Percentiles rank a stretch among this genome's conserved stretches.
These are phyloP conservation scores for Decapterus maruadsi DNA, from an alignment of 2,797 vertebrate genomes.

Conservation along the genomic window DNA sequence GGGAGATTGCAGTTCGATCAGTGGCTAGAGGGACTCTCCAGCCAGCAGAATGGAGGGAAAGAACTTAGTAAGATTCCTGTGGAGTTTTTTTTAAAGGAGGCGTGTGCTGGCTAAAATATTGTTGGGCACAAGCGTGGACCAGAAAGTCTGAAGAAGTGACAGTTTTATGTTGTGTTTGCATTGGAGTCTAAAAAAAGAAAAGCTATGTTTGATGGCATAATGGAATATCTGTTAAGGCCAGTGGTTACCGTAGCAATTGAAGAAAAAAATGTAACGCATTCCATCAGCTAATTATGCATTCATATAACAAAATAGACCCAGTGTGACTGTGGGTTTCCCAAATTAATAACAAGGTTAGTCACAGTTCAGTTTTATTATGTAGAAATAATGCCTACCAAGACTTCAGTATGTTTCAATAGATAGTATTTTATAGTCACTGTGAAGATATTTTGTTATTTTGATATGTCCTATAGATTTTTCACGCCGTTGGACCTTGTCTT, in stretches of 20 bases:
- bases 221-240: slow-evolving; percentile 4
- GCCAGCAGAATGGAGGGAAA: slow-evolving; percentile 32
- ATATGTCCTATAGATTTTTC: too few species aligned
- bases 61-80: slow-evolving; percentile 42
- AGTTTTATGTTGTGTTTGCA: slow-evolving; percentile 32
- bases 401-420: background rate
- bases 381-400: background rate
- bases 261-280: background rate
- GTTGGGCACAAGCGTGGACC: background rate
- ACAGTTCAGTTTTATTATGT: background rate
- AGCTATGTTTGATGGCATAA: background rate
- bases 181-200: background rate
- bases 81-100: background rate
- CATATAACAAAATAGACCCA: background rate
- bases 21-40: slow-evolving; percentile 52
- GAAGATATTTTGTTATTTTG: too few species aligned
- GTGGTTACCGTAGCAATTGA: slow-evolving; percentile 21
- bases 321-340: background rate
- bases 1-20: slow-evolving; percentile 78
- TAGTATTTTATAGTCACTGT: background rate
- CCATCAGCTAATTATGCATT: background rate
- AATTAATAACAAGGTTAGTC: background rate
- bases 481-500: too few species aligned
- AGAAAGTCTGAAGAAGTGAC: slow-evolving; percentile 28
- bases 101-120: slow-evolving; percentile 14